Base-by-base conservation (phyloP, 2,888 invertebrate genomes). In the Lepetodrilus schrolli region DNA sequence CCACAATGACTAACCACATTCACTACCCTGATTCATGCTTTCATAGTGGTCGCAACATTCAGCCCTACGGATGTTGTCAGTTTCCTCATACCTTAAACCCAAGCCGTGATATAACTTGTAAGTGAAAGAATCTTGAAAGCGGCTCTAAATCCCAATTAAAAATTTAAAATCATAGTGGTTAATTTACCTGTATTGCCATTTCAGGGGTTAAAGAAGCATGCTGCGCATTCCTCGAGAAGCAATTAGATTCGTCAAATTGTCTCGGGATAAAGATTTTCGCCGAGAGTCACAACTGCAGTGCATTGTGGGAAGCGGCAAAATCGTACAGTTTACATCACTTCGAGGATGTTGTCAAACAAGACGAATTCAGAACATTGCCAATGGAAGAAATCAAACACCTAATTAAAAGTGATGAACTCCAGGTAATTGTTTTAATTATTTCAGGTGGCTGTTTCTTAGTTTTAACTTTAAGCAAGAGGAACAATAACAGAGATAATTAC, bases 231-330 rank as follows among this genome's bases (percentile, higher is more conserved):
- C 82, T 90, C n/a, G 86, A 88, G 78, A 86, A 88, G 43, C 89
- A 90, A 76, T 80, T 90, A 10, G 89, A 90, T 78, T 86, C 87
- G 21, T 83, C 87, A 43, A 90, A 90, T 79, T 89, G 90, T 73
- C 83, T 90, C 3, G 90, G 90, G 0, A 90, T 90, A 48, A 86
- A 88, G 70, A 84, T 87, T n/a, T 90, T 90, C 82, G 90, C 90
- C 49, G 90, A 90, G 76, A 85, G 86, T 70, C 90, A 90, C 73
- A 82, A 83, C 68, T 90, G 90, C 78, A 78, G 81, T 8, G 74
- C 77, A 10, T 80, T 90, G 65, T 77, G 83, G 73, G 76, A 80
- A 21, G 88, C 89, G 4, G 86, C 90, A 10, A 86, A 88, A 74
- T 76, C 79, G 1, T 90, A 80, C 78, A 83, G 87, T 34, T 82